Base-by-base conservation (phyloP, 2,888 invertebrate genomes). In the Harpalus rufipes region DNA sequence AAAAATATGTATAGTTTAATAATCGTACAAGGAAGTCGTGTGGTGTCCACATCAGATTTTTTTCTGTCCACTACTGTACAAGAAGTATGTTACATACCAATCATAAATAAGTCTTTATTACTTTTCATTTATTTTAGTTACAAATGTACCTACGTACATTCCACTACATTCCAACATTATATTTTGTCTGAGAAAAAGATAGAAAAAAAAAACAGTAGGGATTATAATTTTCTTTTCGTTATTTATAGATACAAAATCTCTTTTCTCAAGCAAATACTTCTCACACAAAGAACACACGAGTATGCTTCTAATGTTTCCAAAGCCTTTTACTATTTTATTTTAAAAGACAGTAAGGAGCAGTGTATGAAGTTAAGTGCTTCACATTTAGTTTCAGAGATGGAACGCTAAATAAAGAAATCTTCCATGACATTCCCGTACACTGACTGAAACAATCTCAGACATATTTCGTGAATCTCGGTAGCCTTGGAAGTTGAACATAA, bases 401-500 rank as follows among this genome's bases (percentile, higher is more conserved):
- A 51, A 51, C 5, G 5, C 59, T 14, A 18, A 16, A 59, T 59
- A 59, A 59, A 59, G 59, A 59, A 14, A 59, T 18, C 7, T 18
- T 59, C 59, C 59, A 18, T 16, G 59, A 16, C 18, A 18, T 59
- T 59, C 18, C 59, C 59, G 1, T 4, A 56, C 25, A 25, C 32
- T 63, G 25, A 6, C 16, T 39, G 32, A 68, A 68, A 39, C 68
- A 68, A 68, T 68, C 39, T n/a, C 25, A 68, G 14, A 68, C 32
- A 68, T 68, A 68, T 68, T 39, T 68, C 63, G 21, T 25, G 63
- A 25, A 63, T 18, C 25, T 25, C 25, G 8, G n/a, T 68, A 68
- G 25, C 68, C 68, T 68, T 68, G 63, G 32, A 68, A 68, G 68
- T 68, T 39, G 14, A 68, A 39, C 68, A 12, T 39, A 68, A 14